Percentiles rank a stretch among this genome's conserved stretches.
phyloP scores from a whole-genome alignment of 2,888 invertebrate genomes.

The Drosophila trichaetosa region DNA sequence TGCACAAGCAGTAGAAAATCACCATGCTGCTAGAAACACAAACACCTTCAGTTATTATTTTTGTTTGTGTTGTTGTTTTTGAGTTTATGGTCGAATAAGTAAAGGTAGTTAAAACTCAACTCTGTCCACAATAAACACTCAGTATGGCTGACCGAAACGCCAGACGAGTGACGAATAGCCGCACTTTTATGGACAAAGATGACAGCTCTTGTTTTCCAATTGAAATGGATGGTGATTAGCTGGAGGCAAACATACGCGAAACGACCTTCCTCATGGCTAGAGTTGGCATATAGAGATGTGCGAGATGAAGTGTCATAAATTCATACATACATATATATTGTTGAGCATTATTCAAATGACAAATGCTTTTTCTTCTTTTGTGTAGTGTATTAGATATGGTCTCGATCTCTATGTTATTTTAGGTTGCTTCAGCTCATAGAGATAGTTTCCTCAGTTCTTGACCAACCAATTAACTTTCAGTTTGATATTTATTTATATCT shows the following conservation, averaged over 20 bases:
- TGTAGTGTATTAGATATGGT: neutral
- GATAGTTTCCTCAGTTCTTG: neutral
- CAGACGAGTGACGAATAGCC: constrained; percentile 40
- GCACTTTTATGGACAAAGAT: constrained; percentile 31
- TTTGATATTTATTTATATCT: neutral
- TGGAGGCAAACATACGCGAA: constrained; percentile 53
- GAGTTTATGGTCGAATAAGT: constrained; percentile 13
- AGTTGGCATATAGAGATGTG: constrained; percentile 30
- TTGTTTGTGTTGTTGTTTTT: constrained; percentile 4
- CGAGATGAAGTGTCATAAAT: constrained; percentile 18
- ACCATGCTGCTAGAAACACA: constrained; percentile 6
- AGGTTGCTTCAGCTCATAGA: neutral
- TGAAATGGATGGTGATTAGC: constrained; percentile 57
- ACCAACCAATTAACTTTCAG: neutral
- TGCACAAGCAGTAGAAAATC: constrained; percentile 1
- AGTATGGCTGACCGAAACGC: constrained; percentile 14
- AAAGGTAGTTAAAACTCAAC: constrained; percentile 16
- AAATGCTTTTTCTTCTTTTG: neutral
- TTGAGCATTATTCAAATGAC: neutral
- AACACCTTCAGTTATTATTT: constrained; percentile 20
- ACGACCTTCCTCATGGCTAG: constrained; percentile 61
- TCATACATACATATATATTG: constrained; percentile 1
- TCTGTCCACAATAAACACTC: constrained; percentile 6
- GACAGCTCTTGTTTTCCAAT: constrained; percentile 30
- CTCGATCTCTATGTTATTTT: neutral